phyloP scores from a whole-genome alignment of 2,888 invertebrate species.

The Phytoseiulus persimilis region DNA sequence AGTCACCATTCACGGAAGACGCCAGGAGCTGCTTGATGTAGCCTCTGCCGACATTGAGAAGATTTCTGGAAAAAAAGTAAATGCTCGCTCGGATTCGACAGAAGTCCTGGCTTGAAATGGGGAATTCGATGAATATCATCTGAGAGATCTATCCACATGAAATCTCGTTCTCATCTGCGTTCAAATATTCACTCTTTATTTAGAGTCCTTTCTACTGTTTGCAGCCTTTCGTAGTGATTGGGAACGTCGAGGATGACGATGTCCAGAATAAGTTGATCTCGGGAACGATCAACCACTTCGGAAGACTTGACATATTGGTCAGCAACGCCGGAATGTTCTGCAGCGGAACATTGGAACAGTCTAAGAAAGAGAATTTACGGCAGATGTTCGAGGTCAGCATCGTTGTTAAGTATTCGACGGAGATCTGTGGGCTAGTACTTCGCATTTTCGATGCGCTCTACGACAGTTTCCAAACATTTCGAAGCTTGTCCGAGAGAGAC shows the following conservation, averaged over 20 bases:
- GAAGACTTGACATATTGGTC: background rate
- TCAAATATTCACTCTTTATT: too few relatives aligned
- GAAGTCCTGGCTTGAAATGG: too few relatives aligned
- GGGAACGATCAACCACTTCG: background rate
- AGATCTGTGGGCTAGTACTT: too few relatives aligned
- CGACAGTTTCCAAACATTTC: too few relatives aligned
- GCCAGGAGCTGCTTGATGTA: background rate
- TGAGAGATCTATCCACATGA: too few relatives aligned
- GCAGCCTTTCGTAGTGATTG: conserved; percentile 15
- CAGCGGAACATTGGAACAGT: background rate
- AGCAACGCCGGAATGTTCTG: background rate
- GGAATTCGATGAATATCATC: too few relatives aligned
- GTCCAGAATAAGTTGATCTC: background rate
- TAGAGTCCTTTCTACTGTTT: too few relatives aligned
- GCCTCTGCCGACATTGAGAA: background rate
- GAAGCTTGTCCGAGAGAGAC: too few relatives aligned
- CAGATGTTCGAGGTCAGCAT: conserved; percentile 9
- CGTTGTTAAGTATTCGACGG: too few relatives aligned
- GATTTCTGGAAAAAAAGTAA: background rate
- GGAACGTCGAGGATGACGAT: background rate
- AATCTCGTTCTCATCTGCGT: too few relatives aligned
- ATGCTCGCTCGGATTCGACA: too few relatives aligned
- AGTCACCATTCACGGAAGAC: conserved; percentile 8
- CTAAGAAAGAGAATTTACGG: background rate
- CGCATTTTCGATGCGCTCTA: too few relatives aligned